Evolutionary conservation across 2,888 invertebrate genomes (phyloP).

Genomic region (Syrista parreyssii): DNA sequence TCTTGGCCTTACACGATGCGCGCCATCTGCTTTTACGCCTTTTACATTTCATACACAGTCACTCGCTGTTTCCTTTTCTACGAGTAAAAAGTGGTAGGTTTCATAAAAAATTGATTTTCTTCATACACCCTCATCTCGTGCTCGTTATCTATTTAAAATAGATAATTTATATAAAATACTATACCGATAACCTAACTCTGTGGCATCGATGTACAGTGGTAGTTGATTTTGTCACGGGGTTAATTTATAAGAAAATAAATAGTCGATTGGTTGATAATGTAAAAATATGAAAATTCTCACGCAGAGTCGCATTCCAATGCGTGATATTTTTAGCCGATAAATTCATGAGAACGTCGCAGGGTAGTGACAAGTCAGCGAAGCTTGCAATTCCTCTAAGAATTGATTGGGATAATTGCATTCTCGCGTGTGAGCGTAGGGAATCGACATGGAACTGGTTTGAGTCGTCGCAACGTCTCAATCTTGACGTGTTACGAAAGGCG

Average conservation of each 20-base stretch:
- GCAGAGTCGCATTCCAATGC: not conserved
- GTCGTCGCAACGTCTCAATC: conserved; percentile 6
- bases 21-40: not conserved
- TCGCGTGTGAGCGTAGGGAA: not conserved
- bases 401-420: not conserved
- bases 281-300: not conserved
- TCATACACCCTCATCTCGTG: conserved; percentile 27
- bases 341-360: not conserved
- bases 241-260: not conserved
- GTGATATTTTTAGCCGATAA: not conserved
- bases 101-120: not conserved
- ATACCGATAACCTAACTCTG: not conserved
- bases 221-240: not conserved
- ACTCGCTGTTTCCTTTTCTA: not conserved
- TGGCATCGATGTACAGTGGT: not conserved
- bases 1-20: conserved; percentile 3
- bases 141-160: conserved; percentile 17
- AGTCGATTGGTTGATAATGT: not conserved
- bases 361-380: not conserved
- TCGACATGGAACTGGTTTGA: not conserved
- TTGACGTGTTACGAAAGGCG: conserved; percentile 6
- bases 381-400: not conserved
- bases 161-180: not conserved
- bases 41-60: not conserved
- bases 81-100: not conserved